Evolutionary conservation across 2,888 invertebrate species (phyloP).

Genomic region (Smittia aterrima): DNA sequence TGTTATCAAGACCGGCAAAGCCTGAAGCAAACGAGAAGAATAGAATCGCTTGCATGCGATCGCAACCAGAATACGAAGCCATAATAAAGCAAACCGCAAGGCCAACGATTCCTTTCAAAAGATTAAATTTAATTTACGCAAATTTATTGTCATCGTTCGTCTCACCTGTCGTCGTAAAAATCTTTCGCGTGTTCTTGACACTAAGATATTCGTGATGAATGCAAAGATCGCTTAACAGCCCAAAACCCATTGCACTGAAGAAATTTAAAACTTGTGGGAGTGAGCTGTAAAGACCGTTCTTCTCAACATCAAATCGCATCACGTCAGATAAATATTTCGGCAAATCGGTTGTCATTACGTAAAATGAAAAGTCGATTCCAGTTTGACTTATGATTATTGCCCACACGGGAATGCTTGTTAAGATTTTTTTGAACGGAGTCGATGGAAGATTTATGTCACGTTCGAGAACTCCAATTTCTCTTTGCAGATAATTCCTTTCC

Average conservation of each 20-base stretch:
- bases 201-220: slow-evolving; percentile 58
- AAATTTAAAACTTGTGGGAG: slow-evolving; percentile 42
- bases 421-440: slow-evolving; percentile 55
- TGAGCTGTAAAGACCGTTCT: slow-evolving; percentile 51
- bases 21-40: slow-evolving; percentile 38
- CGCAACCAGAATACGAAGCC: slow-evolving; percentile 62
- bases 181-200: slow-evolving; percentile 59
- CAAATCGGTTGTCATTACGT: slow-evolving; percentile 60
- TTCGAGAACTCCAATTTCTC: slow-evolving; percentile 54
- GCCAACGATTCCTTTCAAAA: slow-evolving; percentile 58
- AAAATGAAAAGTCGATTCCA: slow-evolving; percentile 61
- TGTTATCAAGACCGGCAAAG: slow-evolving; percentile 37
- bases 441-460: slow-evolving; percentile 50
- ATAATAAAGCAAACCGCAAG: slow-evolving; percentile 61
- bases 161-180: slow-evolving; percentile 63
- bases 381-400: slow-evolving; percentile 53
- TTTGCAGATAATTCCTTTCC: slow-evolving; percentile 47
- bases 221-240: slow-evolving; percentile 61
- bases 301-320: slow-evolving; percentile 62
- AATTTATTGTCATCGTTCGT: background rate
- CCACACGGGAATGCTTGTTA: slow-evolving; percentile 55
- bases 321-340: slow-evolving; percentile 60
- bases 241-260: slow-evolving; percentile 35
- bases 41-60: slow-evolving; percentile 53
- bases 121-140: background rate